Evolutionary conservation across 2,888 invertebrate species (phyloP).

Genomic region (Rotaria socialis): DNA sequence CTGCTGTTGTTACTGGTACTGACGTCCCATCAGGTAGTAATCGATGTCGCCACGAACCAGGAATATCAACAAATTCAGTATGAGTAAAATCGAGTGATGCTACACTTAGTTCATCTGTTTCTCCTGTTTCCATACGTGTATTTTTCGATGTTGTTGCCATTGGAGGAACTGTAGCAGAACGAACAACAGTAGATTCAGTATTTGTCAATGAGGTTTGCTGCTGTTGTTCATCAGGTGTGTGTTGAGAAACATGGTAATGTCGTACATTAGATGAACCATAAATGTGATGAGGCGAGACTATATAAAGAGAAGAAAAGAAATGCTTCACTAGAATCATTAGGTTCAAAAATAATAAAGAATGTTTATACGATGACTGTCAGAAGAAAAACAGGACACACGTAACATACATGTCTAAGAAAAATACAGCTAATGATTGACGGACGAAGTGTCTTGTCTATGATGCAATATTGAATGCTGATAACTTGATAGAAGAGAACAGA

Average conservation of each 20-base stretch:
- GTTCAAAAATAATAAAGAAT: neutral
- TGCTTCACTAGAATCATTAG: neutral
- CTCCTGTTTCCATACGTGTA: neutral
- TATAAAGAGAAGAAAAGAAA: neutral
- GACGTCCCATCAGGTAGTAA: neutral
- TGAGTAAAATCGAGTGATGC: constrained; percentile 17
- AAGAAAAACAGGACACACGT: neutral
- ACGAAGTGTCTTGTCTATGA: neutral
- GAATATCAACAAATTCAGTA: neutral
- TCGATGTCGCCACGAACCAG: constrained; percentile 17
- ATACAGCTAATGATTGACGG: neutral
- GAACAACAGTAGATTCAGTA: neutral
- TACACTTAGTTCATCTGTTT: constrained; percentile 32
- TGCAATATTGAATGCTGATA: neutral
- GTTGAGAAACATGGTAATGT: neutral
- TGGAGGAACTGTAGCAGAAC: neutral
- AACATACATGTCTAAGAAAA: neutral
- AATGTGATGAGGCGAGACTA: neutral
- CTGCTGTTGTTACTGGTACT: neutral
- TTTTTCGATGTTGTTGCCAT: neutral
- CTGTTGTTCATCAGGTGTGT: neutral
- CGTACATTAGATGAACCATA: neutral
- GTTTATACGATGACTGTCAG: neutral
- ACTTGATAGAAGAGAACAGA: neutral
- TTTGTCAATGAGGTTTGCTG: neutral